A percentile compares a stretch with the other conserved stretches of the same genome.
Evolutionary conservation across 2,888 invertebrate species (phyloP).

Genomic region (Tubulanus polymorphus): DNA sequence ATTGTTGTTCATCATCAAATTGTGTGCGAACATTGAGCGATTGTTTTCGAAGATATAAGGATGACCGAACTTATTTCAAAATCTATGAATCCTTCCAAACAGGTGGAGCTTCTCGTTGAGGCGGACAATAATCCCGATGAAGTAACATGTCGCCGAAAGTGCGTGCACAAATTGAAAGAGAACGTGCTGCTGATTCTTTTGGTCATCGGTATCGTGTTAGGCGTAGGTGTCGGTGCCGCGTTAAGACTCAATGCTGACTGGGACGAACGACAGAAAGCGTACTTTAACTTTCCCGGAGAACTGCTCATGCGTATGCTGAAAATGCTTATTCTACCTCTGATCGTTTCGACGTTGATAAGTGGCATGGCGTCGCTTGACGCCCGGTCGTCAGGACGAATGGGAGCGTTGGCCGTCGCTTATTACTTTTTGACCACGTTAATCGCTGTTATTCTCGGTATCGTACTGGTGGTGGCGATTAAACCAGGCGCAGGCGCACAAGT

Average conservation of each 20-base stretch:
- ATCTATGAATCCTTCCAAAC: too few species aligned
- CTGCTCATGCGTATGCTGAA: conserved; percentile 66
- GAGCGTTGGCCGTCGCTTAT: conserved; percentile 62
- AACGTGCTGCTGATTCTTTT: conserved; percentile 63
- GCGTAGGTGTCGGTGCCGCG: conserved; percentile 60
- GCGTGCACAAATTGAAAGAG: conserved; percentile 6
- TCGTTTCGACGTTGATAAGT: conserved; percentile 64
- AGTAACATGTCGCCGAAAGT: background rate
- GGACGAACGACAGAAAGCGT: conserved; percentile 57
- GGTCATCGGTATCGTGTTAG: conserved; percentile 60
- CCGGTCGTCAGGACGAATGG: conserved; percentile 64
- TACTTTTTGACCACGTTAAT: conserved; percentile 64
- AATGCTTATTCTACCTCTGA: conserved; percentile 67
- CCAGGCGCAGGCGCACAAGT: conserved; percentile 56
- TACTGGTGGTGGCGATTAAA: conserved; percentile 63
- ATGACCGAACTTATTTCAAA: too few species aligned
- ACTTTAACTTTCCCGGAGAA: conserved; percentile 66
- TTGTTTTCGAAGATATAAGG: too few species aligned
- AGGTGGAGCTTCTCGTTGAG: too few species aligned
- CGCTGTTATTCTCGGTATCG: conserved; percentile 64
- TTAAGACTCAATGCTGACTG: conserved; percentile 54
- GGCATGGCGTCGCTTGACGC: conserved; percentile 65
- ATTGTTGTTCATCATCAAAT: too few species aligned
- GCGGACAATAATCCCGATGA: too few species aligned
- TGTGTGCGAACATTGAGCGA: too few species aligned